A percentile compares a stretch with the other conserved stretches of the same genome.
phyloP scores from a whole-genome alignment of 2,113 vertebrate species.

The Bujurquina vittata region DNA sequence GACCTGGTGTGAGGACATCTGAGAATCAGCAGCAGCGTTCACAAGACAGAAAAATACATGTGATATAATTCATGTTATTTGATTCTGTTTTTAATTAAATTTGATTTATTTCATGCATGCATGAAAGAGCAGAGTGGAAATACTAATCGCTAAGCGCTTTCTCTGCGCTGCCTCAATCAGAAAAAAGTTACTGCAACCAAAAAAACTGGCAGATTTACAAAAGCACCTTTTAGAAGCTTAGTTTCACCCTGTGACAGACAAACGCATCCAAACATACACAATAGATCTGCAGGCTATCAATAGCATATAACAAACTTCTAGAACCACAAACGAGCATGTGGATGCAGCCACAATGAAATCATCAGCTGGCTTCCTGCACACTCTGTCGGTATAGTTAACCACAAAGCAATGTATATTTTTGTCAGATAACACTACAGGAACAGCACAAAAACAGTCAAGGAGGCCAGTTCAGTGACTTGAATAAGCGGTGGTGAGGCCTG shows the following conservation, averaged over 20 bases:
- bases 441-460: neutral
- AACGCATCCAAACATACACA: conserved; percentile 31
- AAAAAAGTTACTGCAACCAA: neutral
- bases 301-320: neutral
- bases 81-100: neutral
- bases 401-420: no score
- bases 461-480: neutral
- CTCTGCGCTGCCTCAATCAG: neutral
- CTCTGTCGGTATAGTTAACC: neutral
- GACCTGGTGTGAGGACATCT: neutral
- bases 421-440: neutral
- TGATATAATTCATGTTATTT: accelerated
- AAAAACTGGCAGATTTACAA: neutral
- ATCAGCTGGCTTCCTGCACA: no score
- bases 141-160: neutral
- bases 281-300: neutral
- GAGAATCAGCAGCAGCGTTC: conserved; percentile 3
- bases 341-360: neutral
- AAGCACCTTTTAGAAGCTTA: neutral
- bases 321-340: neutral
- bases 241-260: neutral
- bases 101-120: neutral
- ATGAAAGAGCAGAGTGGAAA: neutral
- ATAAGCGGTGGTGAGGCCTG: neutral
- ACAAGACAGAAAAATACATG: neutral